Evolutionary conservation across 2,888 invertebrate genomes (phyloP), one percentile per base, ranked within the genome.

Genomic region (Tipula confusa): DNA sequence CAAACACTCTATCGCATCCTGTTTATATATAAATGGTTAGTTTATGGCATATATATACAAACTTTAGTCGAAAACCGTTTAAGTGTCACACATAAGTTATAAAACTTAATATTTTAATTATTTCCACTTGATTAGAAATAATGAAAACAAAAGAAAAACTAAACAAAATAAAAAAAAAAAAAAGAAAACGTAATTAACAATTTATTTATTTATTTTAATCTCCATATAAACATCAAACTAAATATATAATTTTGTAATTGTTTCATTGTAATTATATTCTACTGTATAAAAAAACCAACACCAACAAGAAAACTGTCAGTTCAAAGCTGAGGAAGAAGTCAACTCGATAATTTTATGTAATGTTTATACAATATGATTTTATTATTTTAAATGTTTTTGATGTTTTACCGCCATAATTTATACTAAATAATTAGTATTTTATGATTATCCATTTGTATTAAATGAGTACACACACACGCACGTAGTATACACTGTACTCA

Each of bases 241-340:
- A 18, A 43, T 43, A 64, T 11, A 64, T 24, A 43, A 64, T 64
- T 64, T 64, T 64, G 64, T 64, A 64, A 64, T 64, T 64, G 64
- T 64, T 64, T 24, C 24, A 64, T 24, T 64, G 64, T 64, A 33
- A 33, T 6, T 33, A 24, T 9, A 9, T 38, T n/a, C 13, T 11
- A 18, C 2, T 64, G n/a, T n/a, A n/a, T 24, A 64, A 64, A 64
- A 9, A 24, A 24, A 64, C 24, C 6, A 5, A 43, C n/a, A 64
- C 24, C 6, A 5, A 43, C n/a, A 43, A 4, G 18, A 48, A 48
- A 18, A 64, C 64, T 64, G 64, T 64, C 64, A 64, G 64, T 64
- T 80, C 80, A 80, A 80, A 80, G 80, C 31, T 29, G 31, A 80
- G 80, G 80, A 80, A 80, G 80, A 80, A 80, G 80, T 80, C 80